phyloP scores from a whole-genome alignment of 2,888 invertebrate genomes.

The Adelognathus sp. region DNA sequence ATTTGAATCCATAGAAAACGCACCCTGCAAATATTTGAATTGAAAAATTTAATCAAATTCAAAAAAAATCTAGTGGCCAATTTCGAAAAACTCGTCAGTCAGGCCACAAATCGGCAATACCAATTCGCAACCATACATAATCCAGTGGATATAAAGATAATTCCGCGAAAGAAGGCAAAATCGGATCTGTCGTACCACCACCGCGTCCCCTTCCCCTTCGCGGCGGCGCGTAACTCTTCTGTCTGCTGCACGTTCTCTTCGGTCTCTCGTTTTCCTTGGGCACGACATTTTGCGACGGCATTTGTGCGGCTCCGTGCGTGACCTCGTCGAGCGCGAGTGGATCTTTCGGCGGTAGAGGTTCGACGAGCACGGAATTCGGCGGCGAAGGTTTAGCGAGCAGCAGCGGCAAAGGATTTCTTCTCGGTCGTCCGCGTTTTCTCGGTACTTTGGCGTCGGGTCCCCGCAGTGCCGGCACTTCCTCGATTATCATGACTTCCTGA shows the following conservation, averaged over 20 bases:
- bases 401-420: constrained; percentile 69
- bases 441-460: constrained; percentile 72
- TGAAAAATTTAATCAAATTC: no score
- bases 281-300: constrained; percentile 50
- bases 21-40: no score
- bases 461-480: constrained; percentile 74
- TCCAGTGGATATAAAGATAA: not conserved
- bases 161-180: constrained; percentile 19
- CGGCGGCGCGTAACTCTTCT: constrained; percentile 79
- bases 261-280: constrained; percentile 77
- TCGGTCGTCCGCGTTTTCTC: constrained; percentile 78
- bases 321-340: constrained; percentile 74
- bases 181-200: constrained; percentile 76
- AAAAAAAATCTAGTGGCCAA: no score
- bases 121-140: not conserved
- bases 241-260: constrained; percentile 77
- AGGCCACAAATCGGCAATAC: not conserved
- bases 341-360: constrained; percentile 66
- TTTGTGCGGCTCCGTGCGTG: constrained; percentile 40
- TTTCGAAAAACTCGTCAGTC: no score
- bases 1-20: no score
- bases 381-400: constrained; percentile 41
- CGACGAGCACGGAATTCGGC: constrained; percentile 39
- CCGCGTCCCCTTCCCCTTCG: constrained; percentile 76
- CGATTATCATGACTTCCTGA: constrained; percentile 80